Base-by-base conservation (phyloP, 2,113 vertebrate genomes). In the Cyrtonyx montezumae region DNA sequence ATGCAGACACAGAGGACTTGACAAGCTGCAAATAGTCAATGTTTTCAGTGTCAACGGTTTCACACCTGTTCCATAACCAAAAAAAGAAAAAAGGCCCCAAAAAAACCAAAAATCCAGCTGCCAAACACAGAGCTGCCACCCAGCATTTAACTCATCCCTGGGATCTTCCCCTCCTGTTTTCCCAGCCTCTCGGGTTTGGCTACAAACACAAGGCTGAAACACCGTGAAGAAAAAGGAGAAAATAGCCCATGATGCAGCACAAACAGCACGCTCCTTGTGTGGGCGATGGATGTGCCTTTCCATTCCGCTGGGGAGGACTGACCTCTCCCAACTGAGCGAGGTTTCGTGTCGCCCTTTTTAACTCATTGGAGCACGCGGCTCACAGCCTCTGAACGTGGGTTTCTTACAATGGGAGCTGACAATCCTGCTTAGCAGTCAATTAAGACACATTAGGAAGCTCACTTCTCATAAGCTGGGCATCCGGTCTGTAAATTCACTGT, bases 221-320 rank as follows among this genome's bases (percentile, higher is more conserved):
- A 45, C 42, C 37, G 55, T 6, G 48, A 89, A 59, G 90, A 95
- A 86, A 25, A 25, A 1, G 58, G 48, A 85, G 55, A 71, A 25
- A 69, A 84, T 30, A 88, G 71, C 34, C 37, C 4, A 13, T 26
- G 88, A 70, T 86, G 88, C 86, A 79, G 91, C 30, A 86, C 92
- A 84, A 80, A 70, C 55, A 71, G 90, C 70, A 4, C 34, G 1
- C 59, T 76, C 65, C 93, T 71, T 91, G 91, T 96, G 96, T 95
- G 94, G 95, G 96, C 78, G 77, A 88, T 63, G 66, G 74, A 91
- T 89, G 61, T 87, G 91, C 82, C 65, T 94, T 93, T 87, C 87
- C 23, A 51, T 94, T 82, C 79, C 36, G 4, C 90, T 69, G 87
- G 48, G 70, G 85, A 89, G 61, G 90, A 80, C 43, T 93, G 87